Evolutionary conservation across 2,113 vertebrate species (phyloP).

Genomic region (Guaruba guarouba): DNA sequence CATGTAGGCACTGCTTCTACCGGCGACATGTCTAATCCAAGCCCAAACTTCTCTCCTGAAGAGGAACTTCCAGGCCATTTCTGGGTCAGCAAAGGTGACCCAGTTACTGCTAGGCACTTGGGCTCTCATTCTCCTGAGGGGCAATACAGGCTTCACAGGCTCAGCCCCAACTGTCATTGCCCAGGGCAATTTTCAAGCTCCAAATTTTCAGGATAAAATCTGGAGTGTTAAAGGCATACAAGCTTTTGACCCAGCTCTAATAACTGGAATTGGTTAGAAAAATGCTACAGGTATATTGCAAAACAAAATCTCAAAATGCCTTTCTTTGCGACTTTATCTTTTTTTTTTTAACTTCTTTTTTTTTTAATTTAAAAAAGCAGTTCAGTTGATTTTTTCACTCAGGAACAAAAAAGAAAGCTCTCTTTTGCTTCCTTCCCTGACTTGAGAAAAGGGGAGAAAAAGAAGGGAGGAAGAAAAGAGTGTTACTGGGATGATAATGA

Average conservation of each 20-base stretch:
- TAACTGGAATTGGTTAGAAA: background rate
- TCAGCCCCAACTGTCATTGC: background rate
- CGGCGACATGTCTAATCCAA: fast-evolving
- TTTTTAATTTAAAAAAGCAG: background rate
- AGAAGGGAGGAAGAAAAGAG: background rate
- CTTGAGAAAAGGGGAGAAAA: background rate
- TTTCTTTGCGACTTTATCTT: background rate
- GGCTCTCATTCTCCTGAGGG: background rate
- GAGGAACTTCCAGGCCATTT: background rate
- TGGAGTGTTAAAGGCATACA: background rate
- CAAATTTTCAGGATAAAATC: background rate
- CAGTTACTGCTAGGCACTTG: background rate
- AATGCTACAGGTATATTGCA: background rate
- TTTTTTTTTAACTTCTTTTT: too few relatives aligned
- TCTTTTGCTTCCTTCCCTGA: background rate
- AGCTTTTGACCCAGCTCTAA: background rate
- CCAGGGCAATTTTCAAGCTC: background rate
- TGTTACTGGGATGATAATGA: background rate
- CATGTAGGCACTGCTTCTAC: background rate
- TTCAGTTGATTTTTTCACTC: background rate
- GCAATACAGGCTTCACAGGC: background rate
- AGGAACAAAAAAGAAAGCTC: background rate
- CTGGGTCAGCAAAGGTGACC: background rate
- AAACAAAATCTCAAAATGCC: background rate
- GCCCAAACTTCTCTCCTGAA: background rate